phyloP scores from a whole-genome alignment of 2,888 invertebrate genomes.

The Sinelater perroti region DNA sequence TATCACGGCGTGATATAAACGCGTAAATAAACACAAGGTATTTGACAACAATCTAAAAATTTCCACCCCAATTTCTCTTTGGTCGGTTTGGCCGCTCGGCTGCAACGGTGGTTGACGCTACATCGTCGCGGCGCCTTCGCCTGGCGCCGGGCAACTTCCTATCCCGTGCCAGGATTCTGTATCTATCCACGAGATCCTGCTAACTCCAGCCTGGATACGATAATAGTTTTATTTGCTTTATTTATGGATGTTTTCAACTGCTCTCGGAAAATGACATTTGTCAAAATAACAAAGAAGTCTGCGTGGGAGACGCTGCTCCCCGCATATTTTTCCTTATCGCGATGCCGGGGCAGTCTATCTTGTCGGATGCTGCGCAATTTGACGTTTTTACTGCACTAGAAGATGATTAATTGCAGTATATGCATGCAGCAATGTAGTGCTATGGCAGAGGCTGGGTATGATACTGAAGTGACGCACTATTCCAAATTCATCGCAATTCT shows the following conservation, averaged over 20 bases:
- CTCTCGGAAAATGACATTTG: conserved; percentile 59
- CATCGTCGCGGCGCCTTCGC: conserved; percentile 45
- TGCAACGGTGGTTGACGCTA: conserved; percentile 36
- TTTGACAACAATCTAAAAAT: too few relatives aligned
- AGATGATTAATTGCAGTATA: too few relatives aligned
- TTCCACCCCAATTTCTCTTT: too few relatives aligned
- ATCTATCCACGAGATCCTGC: conserved; percentile 40
- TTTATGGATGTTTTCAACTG: conserved; percentile 60
- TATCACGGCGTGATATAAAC: too few relatives aligned
- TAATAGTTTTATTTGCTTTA: conserved; percentile 60
- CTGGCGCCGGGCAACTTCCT: conserved; percentile 48
- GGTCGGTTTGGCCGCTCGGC: conserved; percentile 28
- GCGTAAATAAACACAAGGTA: too few relatives aligned
- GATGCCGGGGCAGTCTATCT: too few relatives aligned
- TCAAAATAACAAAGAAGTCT: conserved; percentile 56
- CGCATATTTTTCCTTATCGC: background rate
- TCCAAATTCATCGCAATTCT: too few relatives aligned
- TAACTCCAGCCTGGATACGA: conserved; percentile 44
- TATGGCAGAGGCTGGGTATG: too few relatives aligned
- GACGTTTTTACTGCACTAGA: too few relatives aligned
- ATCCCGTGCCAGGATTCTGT: conserved; percentile 41
- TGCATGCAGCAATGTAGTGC: too few relatives aligned
- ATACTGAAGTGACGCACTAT: too few relatives aligned
- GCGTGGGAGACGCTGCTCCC: conserved; percentile 2
- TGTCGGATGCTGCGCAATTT: too few relatives aligned